phyloP scores from a whole-genome alignment of 2,888 invertebrate species.

The Sclerodermus sp. region DNA sequence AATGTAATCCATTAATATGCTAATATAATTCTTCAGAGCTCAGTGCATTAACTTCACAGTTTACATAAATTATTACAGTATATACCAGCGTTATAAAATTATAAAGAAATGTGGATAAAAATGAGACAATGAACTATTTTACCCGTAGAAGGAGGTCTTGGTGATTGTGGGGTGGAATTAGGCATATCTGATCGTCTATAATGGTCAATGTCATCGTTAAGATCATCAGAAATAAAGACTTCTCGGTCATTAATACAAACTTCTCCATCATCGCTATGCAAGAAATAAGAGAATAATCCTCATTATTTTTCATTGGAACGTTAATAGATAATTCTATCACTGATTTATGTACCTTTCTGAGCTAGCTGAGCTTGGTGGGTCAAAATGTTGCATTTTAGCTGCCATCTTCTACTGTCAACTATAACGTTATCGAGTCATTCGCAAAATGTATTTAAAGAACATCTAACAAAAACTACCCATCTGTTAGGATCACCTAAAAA shows the following conservation, averaged over 20 bases:
- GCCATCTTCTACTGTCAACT: constrained; percentile 55
- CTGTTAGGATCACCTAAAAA: too few species aligned
- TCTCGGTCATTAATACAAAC: constrained; percentile 43
- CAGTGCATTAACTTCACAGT: too few species aligned
- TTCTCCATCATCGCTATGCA: constrained; percentile 42
- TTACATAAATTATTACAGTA: too few species aligned
- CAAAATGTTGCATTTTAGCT: constrained; percentile 66
- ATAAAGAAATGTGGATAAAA: too few species aligned
- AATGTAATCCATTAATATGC: background rate
- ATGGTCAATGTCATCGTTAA: constrained; percentile 40
- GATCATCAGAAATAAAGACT: constrained; percentile 40
- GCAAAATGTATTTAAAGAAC: too few species aligned
- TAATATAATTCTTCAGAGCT: too few species aligned
- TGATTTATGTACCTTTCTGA: constrained; percentile 86
- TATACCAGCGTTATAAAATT: too few species aligned
- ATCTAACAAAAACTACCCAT: too few species aligned
- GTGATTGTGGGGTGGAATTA: constrained; percentile 73
- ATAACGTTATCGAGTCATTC: too few species aligned
- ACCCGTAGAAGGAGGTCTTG: constrained; percentile 76
- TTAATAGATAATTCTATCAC: background rate
- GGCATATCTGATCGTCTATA: constrained; percentile 39
- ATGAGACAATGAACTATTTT: too few species aligned
- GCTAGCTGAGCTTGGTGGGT: constrained; percentile 88
- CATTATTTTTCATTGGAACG: background rate
- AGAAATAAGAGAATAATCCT: too few species aligned